A percentile compares a stretch with the other conserved stretches of the same genome.
phyloP scores from a whole-genome alignment of 2,888 invertebrate species.

The Trichogramma evanescens region DNA sequence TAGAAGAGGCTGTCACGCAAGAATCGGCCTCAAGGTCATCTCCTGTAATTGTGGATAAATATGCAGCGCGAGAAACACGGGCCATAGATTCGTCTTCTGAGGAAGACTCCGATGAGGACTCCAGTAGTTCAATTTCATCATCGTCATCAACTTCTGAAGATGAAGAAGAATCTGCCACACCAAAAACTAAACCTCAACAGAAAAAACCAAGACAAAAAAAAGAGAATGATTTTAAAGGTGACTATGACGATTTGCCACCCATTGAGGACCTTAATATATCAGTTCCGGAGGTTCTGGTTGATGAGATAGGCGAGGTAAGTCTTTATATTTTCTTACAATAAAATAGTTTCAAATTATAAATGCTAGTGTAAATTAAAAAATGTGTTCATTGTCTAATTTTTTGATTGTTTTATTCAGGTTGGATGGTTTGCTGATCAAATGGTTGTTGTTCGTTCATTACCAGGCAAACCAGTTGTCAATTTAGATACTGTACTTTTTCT shows the following conservation, averaged over 20 bases:
- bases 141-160: too few species aligned
- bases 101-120: too few species aligned
- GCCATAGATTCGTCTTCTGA: too few species aligned
- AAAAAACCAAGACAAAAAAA: constrained; percentile 15
- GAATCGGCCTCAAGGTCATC: too few species aligned
- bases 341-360: constrained; percentile 5
- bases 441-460: constrained; percentile 68
- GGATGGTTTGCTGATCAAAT: constrained; percentile 43
- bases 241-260: constrained; percentile 70
- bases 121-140: too few species aligned
- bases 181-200: too few species aligned
- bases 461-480: constrained; percentile 71
- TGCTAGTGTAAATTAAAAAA: constrained; percentile 2
- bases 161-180: too few species aligned
- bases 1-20: too few species aligned
- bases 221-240: constrained; percentile 44
- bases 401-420: constrained; percentile 44
- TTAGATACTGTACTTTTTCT: constrained; percentile 82
- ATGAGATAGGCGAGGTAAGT: constrained; percentile 63
- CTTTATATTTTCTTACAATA: not conserved
- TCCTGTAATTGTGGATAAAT: too few species aligned
- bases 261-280: constrained; percentile 74
- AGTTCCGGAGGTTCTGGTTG: constrained; percentile 68
- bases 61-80: too few species aligned
- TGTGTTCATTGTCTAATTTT: not conserved